These are phyloP conservation scores for Antheraea pernyi DNA, from an alignment of 1,140 invertebrate genomes.

Conservation along the genomic window DNA sequence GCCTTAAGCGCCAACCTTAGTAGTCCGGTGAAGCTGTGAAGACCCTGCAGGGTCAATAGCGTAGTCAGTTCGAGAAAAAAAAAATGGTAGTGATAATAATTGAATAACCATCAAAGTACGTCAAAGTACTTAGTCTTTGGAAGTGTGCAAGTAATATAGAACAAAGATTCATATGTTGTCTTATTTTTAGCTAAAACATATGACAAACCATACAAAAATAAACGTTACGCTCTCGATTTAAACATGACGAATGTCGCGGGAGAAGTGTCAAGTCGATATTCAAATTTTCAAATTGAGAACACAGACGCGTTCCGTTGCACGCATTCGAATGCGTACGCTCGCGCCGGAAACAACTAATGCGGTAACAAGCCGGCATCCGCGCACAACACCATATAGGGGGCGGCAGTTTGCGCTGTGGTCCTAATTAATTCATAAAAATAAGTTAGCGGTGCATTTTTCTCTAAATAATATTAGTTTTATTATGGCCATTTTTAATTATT, in stretches of 20 bases:
- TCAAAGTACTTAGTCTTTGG: too few relatives aligned
- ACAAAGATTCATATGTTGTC: not conserved
- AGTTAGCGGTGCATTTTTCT: not conserved
- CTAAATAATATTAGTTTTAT: not conserved
- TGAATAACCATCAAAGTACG: not conserved
- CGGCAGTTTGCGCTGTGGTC: constrained; percentile 24
- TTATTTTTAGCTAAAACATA: not conserved
- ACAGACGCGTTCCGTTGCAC: constrained; percentile 42
- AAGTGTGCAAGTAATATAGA: not conserved
- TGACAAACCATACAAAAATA: not conserved
- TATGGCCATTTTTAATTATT: not conserved
- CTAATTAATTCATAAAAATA: constrained; percentile 7
- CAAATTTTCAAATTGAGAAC: constrained; percentile 55
- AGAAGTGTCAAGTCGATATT: constrained; percentile 26
- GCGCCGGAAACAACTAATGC: constrained; percentile 54
- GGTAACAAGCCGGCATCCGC: constrained; percentile 55
- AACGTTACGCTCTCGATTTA: not conserved
- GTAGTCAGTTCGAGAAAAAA: too few relatives aligned
- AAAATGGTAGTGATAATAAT: too few relatives aligned
- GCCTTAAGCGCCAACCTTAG: too few relatives aligned
- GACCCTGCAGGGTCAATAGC: too few relatives aligned
- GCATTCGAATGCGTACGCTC: constrained; percentile 42
- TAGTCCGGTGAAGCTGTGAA: too few relatives aligned
- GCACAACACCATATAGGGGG: constrained; percentile 39
- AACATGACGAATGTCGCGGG: constrained; percentile 9